Evolutionary conservation across 2,888 invertebrate genomes (phyloP), one percentile per base, ranked within the genome.

Genomic region (Hofmannophila pseudospretella): DNA sequence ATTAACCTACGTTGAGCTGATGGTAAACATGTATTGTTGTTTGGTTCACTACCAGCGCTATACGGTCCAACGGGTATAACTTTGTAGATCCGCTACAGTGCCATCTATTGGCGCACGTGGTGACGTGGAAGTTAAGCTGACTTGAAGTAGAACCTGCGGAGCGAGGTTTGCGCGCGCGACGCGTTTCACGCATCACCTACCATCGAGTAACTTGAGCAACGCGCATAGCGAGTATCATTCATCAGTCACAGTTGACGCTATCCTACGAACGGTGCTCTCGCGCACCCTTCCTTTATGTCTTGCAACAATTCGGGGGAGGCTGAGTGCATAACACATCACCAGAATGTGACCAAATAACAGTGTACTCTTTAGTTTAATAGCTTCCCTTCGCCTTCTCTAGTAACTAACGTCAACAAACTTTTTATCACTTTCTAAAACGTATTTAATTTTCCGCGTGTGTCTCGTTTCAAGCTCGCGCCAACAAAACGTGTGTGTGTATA

Each of bases 371-470:
- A 66, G 52, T 61, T 60, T 41, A 59, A 72, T 68, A 60, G 70
- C 62, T 70, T 71, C 67, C 67, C 68, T 76, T 75, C 73, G 67
- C 58, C 75, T 74, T 80, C 66, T 65, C 53, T 65, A 63, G 58
- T 64, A 58, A 69, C 67, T 66, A 63, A 68, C 64, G 62, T 55
- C 51, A 64, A 68, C 56, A 68, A 73, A 82, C 78, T 75, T 69
- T 75, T 72, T 72, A 75, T 69, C 66, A 77, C 84, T 82, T 82
- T 84, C 84, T 81, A 82, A 84, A 76, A 70, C 76, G 74, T 78
- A 77, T 79, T 78, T 74, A 74, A 79, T 82, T 81, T 78, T 77
- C 78, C 73, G 80, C 68, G 80, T 80, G 81, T 80, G 81, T 77
- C 65, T 75, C 70, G 61, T 65, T 67, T 58, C 74, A 67, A 73